Base-by-base conservation (phyloP, 2,797 vertebrate species). In the Chiloscyllium punctatum region DNA sequence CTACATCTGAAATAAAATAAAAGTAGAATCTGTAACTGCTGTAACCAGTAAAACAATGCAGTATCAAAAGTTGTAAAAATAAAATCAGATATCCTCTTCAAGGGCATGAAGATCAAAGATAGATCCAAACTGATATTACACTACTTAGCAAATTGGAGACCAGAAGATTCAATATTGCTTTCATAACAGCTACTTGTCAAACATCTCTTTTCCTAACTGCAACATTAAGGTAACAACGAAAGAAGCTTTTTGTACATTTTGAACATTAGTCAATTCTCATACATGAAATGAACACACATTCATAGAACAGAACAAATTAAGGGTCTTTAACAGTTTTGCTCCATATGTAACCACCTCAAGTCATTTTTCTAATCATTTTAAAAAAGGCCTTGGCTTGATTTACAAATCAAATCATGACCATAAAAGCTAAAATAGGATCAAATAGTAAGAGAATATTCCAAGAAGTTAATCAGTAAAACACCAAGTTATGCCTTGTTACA, bases 1-100 rank as follows among this genome's bases (percentile, higher is more conserved):
- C 99, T 99, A 98, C 99, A 99, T 97, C 99, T 99, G 97, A 6
- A 94, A 53, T 51, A 74, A 33, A 27, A 72, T 92, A 94, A 15
- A 72, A 95, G 57, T 68, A 66, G 30, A 62, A 33, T n/a, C n/a
- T 82, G 11, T 21, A 95, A 53, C 66, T 25, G 23, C 8, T 25
- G 74, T 21, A 95, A 95, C 69, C 13, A 69, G 4, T 66, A 87
- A 72, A 66, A 2, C 9, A 37, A 21, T 71, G n/a, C 33, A n/a
- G 21, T 94, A 92, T 33, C 3, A 30, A 33, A 37, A 37, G 48
- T n/a, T 74, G 33, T 30, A 53, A 95, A 95, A 30, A 72, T 74
- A 8, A 57, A 62, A 62, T 42, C 42, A 72, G 37, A 94, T 11
- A 94, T 94, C 4, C 25, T 23, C 21, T 94, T 53, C 30, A 37